Evolutionary conservation across 2,888 invertebrate species (phyloP).

Genomic region (Coecobrya sp.): DNA sequence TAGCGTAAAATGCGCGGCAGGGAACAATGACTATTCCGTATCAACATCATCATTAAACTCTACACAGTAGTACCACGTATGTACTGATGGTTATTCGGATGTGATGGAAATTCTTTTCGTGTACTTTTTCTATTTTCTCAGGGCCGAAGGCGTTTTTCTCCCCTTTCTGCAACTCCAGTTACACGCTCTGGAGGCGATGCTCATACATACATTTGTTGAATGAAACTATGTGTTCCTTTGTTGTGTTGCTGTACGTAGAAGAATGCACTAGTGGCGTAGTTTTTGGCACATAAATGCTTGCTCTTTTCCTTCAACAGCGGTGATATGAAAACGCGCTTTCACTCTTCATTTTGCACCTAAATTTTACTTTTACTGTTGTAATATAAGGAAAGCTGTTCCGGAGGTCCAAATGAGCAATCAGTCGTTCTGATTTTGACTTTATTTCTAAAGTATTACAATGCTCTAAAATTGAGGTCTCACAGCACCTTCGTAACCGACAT

Average conservation of each 20-base stretch:
- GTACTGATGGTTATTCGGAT: constrained; percentile 59
- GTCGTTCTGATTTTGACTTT: not conserved
- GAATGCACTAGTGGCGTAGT: constrained; percentile 57
- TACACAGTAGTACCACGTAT: not conserved
- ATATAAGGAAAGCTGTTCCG: not conserved
- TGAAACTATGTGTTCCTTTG: not conserved
- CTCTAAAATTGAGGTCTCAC: too few relatives aligned
- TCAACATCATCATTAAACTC: constrained; percentile 67
- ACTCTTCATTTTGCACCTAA: constrained; percentile 52
- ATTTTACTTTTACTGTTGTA: constrained; percentile 13
- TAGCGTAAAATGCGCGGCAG: constrained; percentile 58
- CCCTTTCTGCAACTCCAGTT: not conserved
- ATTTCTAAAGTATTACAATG: too few relatives aligned
- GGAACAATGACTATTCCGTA: constrained; percentile 64
- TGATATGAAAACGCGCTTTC: constrained; percentile 43
- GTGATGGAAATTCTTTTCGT: constrained; percentile 69
- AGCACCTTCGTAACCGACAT: too few relatives aligned
- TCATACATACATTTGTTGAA: not conserved
- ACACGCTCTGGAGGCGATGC: not conserved
- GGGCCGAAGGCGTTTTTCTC: constrained; percentile 7
- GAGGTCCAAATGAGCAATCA: not conserved
- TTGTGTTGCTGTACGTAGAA: not conserved
- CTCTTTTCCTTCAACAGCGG: constrained; percentile 27
- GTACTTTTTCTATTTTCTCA: constrained; percentile 54
- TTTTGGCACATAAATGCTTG: constrained; percentile 73